Conservation (phyloP, 2,888 invertebrate species). For the Caenorhabditis auriculariae region DNA sequence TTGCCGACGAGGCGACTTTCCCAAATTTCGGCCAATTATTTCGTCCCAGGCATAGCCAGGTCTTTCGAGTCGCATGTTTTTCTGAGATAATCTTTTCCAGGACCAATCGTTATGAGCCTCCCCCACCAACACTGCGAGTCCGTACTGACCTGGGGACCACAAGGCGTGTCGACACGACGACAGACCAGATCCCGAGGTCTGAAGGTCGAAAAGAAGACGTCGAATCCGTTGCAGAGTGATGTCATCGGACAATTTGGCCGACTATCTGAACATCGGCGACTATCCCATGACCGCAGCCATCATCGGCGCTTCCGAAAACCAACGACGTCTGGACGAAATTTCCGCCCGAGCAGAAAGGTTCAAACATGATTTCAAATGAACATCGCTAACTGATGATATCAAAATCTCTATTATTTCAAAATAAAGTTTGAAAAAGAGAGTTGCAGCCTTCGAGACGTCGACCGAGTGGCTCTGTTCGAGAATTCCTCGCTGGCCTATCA, state of each 20-base stretch:
- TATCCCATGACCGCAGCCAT: conserved; percentile 23
- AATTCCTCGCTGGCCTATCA: conserved; percentile 24
- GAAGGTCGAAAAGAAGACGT: conserved; percentile 3
- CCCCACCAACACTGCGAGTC: conserved; percentile 16
- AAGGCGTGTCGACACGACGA: conserved; percentile 12
- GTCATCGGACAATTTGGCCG: conserved; percentile 4
- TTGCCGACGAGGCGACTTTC: conserved; percentile 19
- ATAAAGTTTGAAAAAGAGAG: conserved; percentile 1
- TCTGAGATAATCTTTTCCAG: neutral
- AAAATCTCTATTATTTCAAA: neutral
- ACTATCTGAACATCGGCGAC: conserved; percentile 11
- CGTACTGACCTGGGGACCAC: conserved; percentile 15
- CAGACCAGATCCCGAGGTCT: conserved; percentile 1
- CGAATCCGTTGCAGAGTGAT: no score
- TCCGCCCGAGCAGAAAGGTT: conserved; percentile 5
- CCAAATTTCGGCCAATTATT: conserved; percentile 19
- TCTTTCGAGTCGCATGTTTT: conserved; percentile 13
- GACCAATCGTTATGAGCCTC: conserved; percentile 7
- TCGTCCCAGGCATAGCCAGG: conserved; percentile 11
- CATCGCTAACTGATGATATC: no score
- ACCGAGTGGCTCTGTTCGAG: conserved; percentile 22
- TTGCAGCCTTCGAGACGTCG: conserved; percentile 12
- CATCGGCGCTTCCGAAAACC: no score
- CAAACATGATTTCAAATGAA: neutral
- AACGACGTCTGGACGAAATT: no score